Evolutionary conservation across 37 sponge, comb jelly and placozoan species (phyloP), one percentile per base, ranked within the genome.

Genomic region (Cliona cf. orientalis): DNA sequence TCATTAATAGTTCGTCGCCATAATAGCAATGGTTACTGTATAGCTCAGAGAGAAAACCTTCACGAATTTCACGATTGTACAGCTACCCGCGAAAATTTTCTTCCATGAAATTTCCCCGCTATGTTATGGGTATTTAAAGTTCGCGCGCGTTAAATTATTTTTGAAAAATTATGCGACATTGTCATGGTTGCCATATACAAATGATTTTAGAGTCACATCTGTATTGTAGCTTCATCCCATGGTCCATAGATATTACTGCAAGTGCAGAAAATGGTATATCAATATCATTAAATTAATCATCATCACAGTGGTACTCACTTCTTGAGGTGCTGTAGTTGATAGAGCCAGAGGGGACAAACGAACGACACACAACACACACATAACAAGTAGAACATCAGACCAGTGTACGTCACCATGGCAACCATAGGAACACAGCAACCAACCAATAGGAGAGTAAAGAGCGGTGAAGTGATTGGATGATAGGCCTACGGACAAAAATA

Each of bases 141-240:
- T n/a, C n/a, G n/a, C n/a, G n/a, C n/a, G n/a, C n/a, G n/a, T n/a
- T n/a, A n/a, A n/a, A n/a, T n/a, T n/a, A n/a, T n/a, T n/a, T n/a
- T n/a, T n/a, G n/a, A n/a, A n/a, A n/a, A n/a, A n/a, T n/a, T n/a
- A n/a, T n/a, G n/a, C n/a, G n/a, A n/a, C n/a, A n/a, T n/a, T n/a
- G n/a, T n/a, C n/a, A n/a, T n/a, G n/a, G n/a, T n/a, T n/a, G n/a
- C n/a, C n/a, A n/a, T n/a, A n/a, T n/a, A n/a, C n/a, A n/a, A n/a
- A n/a, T n/a, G n/a, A n/a, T n/a, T n/a, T n/a, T n/a, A n/a, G n/a
- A n/a, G n/a, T n/a, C n/a, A 35, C 2, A 60, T 69, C 2, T 75
- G 72, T 32, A 92, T 44, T 11, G 46, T 67, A 34, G 95, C 95
- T 89, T 95, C 95, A 74, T 95, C 95, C 95, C 95, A 95, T 4